phyloP scores from a whole-genome alignment of 2,888 invertebrate species.

The Lordiphosa andalusiaca region DNA sequence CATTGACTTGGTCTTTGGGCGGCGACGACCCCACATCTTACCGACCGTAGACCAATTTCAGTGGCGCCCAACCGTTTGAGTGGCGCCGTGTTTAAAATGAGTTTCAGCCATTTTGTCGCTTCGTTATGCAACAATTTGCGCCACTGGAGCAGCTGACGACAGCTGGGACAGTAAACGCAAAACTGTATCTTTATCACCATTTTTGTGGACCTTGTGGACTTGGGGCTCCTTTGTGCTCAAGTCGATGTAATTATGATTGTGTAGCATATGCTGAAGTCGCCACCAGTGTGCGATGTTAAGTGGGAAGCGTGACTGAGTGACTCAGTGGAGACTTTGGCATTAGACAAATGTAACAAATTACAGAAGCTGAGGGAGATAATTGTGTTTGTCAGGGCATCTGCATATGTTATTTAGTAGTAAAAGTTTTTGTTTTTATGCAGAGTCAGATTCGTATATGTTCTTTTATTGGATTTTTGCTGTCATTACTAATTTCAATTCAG shows the following conservation, averaged over 20 bases:
- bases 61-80: conserved; percentile 53
- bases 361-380: conserved; percentile 6
- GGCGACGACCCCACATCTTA: no score
- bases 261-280: conserved; percentile 47
- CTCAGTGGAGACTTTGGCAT: conserved; percentile 35
- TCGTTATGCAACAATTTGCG: conserved; percentile 44
- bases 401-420: no score
- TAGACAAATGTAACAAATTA: conserved; percentile 5
- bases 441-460: no score
- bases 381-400: conserved; percentile 1
- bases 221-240: conserved; percentile 40
- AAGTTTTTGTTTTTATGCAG: no score
- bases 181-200: conserved; percentile 16
- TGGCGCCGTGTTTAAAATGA: conserved; percentile 60
- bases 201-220: conserved; percentile 2
- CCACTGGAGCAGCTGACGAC: conserved; percentile 14
- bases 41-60: conserved; percentile 38
- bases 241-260: conserved; percentile 66
- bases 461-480: no score
- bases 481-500: no score
- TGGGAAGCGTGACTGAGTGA: conserved; percentile 14
- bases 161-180: conserved; percentile 6
- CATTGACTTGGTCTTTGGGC: conserved; percentile 32
- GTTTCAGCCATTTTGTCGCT: conserved; percentile 33
- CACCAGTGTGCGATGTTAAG: conserved; percentile 1